Percentiles rank a stretch among this genome's conserved stretches.
phyloP scores from a whole-genome alignment of 2,797 vertebrate species.

The Simalia tracyae region DNA sequence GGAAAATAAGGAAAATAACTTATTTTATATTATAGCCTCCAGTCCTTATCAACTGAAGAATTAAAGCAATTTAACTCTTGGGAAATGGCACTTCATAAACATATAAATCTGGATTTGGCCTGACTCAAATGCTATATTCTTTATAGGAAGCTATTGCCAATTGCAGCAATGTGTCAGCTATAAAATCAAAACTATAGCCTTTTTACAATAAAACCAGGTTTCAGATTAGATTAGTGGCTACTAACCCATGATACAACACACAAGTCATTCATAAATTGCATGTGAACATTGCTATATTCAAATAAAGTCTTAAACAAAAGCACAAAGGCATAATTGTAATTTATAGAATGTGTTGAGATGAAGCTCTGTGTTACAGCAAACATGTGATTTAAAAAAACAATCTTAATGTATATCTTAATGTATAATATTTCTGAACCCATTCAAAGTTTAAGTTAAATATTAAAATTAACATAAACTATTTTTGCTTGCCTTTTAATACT shows the following conservation, averaged over 20 bases:
- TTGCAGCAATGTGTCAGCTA: background rate
- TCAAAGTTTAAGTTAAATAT: background rate
- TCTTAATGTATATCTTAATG: background rate
- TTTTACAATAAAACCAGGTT: slow-evolving; percentile 1
- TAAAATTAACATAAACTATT: background rate
- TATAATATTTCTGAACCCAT: background rate
- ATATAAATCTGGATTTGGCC: background rate
- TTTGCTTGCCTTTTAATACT: background rate
- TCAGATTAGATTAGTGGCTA: background rate
- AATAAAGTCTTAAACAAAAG: background rate
- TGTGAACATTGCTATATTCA: background rate
- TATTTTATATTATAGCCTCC: background rate
- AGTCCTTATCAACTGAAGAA: background rate
- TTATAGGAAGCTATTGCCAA: background rate
- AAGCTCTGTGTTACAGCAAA: background rate
- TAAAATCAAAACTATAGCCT: background rate
- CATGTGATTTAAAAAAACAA: background rate
- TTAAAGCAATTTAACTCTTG: background rate
- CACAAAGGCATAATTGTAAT: background rate
- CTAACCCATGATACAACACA: background rate
- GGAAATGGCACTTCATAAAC: background rate
- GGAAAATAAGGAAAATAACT: background rate
- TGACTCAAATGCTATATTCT: background rate
- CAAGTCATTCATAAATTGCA: background rate
- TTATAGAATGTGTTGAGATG: background rate